Base-by-base conservation (phyloP, 1,140 invertebrate genomes). In the Drosophila simulans region DNA sequence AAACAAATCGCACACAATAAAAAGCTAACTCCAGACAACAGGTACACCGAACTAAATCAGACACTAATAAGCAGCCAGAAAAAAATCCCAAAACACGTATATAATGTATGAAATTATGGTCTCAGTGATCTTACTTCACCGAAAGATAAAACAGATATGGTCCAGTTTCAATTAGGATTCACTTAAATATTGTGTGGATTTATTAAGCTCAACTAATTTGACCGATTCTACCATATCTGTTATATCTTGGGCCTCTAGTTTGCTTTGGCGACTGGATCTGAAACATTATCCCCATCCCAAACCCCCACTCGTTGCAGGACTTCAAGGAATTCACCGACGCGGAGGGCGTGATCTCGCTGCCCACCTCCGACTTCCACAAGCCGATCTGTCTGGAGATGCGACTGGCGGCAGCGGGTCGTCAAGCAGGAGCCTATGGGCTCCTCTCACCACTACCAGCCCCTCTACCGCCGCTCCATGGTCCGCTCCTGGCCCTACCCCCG, bases 261-360 rank as follows among this genome's bases (percentile, higher is more conserved):
- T 22, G n/a, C 22, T 5, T 65, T 12, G 15, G 1, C 15, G 4
- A 11, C 31, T 45, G n/a, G 17, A 17, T 43, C 2, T 10, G 0
- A 15, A 15, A 59, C 12, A 10, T 4, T 15, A 22, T 31, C 13
- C 0, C 12, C 15, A 7, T 22, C 4, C 12, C 13, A 2, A 39
- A 54, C 20, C 4, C 51, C 25, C 7, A 39, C 10, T 68, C 74
- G 8, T 92, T 92, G 56, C 93, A 97, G 95, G 96, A 97, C 77
- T 97, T 96, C 93, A 97, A 97, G 94, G 96, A 97, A 82, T 97
- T 96, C 93, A 96, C 96, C 80, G 96, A 97, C 92, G 96, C 96
- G 12, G 97, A 97, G 93, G 95, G 96, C 91, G 94, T 97, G 76
- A 97, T 97, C 95, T 96, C 96, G 39, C 94, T 96, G 83, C 93